A percentile compares a stretch with the other conserved stretches of the same genome.
phyloP scores from a whole-genome alignment of 2,888 invertebrate genomes.

The Orthonevra nobilis region DNA sequence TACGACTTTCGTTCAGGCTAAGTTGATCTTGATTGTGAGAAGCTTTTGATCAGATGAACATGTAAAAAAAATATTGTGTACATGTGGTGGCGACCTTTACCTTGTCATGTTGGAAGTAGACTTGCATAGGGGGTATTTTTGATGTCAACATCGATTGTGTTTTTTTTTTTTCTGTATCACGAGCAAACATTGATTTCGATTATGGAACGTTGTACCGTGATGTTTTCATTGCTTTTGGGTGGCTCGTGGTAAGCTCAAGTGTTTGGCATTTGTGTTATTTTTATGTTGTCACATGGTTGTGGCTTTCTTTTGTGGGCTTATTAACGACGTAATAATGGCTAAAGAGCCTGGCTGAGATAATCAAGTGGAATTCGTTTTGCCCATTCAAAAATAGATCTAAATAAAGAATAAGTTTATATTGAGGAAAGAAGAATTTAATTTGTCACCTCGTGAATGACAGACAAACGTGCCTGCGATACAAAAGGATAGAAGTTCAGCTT shows the following conservation, averaged over 20 bases:
- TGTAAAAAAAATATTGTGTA: too few relatives aligned
- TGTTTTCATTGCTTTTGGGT: neutral
- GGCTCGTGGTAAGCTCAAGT: neutral
- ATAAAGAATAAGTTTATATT: too few relatives aligned
- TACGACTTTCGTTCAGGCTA: neutral
- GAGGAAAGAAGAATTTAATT: too few relatives aligned
- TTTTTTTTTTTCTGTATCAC: constrained; percentile 10
- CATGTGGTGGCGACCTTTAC: constrained; percentile 28
- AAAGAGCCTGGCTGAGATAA: too few relatives aligned
- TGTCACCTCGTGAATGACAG: too few relatives aligned
- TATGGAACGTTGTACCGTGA: neutral
- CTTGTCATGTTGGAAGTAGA: constrained; percentile 8
- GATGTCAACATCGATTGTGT: constrained; percentile 7
- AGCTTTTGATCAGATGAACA: too few relatives aligned
- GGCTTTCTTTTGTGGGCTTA: too few relatives aligned
- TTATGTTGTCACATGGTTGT: neutral
- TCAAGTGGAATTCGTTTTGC: neutral
- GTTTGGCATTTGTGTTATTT: neutral
- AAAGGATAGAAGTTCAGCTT: too few relatives aligned
- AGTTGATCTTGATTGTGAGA: constrained; percentile 6
- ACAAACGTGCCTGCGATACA: too few relatives aligned
- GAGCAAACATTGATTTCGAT: constrained; percentile 44
- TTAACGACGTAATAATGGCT: too few relatives aligned
- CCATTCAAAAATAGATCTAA: too few relatives aligned
- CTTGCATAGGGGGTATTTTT: neutral